These are phyloP conservation scores for Pegoplata infirma DNA, from an alignment of 2,888 invertebrate genomes.

Conservation along the genomic window DNA sequence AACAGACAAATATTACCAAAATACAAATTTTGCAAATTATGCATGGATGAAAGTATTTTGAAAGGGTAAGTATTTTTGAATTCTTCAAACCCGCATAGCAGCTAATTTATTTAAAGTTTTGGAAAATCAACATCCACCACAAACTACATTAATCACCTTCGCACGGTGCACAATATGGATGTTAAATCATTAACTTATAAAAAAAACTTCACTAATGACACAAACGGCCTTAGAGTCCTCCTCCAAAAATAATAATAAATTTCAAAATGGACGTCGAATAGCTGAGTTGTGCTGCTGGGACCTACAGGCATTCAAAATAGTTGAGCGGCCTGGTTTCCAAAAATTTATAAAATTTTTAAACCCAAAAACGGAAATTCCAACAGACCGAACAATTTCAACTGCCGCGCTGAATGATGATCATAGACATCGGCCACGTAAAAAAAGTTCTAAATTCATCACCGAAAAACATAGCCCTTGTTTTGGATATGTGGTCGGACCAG, in stretches of 20 bases:
- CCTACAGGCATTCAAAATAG: neutral
- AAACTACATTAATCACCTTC: neutral
- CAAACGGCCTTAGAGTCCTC: neutral
- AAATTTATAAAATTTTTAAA: neutral
- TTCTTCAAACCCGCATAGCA: no score
- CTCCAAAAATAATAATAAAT: neutral
- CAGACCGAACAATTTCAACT: neutral
- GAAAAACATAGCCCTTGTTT: no score
- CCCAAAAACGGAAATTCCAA: neutral
- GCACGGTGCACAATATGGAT: neutral
- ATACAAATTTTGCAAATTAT: no score
- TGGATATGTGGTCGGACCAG: constrained; percentile 12
- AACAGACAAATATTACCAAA: no score
- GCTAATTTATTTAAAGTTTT: no score
- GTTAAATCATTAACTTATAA: no score
- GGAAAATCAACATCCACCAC: neutral
- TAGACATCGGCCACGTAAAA: no score
- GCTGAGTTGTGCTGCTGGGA: neutral
- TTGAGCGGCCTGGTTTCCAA: neutral
- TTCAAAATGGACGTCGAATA: neutral
- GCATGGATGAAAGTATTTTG: no score
- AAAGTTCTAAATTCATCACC: no score
- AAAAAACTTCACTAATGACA: neutral
- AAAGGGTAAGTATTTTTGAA: no score
- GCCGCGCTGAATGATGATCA: neutral